Conservation (phyloP, 2,113 vertebrate species). For the Zeus faber region DNA sequence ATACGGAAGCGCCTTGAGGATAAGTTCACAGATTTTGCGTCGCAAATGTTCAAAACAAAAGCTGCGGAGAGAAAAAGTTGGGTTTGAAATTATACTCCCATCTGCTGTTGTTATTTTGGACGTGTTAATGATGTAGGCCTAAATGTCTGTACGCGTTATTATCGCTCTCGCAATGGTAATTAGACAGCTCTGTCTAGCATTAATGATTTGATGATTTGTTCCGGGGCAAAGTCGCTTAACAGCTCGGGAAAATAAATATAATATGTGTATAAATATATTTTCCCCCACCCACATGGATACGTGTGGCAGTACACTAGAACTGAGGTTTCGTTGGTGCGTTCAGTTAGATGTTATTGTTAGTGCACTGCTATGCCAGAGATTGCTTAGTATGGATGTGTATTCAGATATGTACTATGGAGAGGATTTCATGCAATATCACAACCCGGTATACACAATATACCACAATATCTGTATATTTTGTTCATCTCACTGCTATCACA, state of each 20-base stretch:
- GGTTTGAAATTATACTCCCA: conserved; percentile 52
- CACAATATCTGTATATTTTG: too few relatives aligned
- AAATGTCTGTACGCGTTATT: conserved; percentile 56
- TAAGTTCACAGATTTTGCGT: conserved; percentile 34
- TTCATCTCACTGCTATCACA: too few relatives aligned
- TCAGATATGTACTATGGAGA: too few relatives aligned
- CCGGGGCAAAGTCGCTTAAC: conserved; percentile 22
- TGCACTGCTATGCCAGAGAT: too few relatives aligned
- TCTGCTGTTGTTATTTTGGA: conserved; percentile 56
- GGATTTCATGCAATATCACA: too few relatives aligned
- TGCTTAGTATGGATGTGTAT: too few relatives aligned
- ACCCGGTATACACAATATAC: too few relatives aligned
- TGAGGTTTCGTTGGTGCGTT: not conserved
- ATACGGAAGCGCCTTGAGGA: conserved; percentile 49
- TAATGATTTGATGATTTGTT: conserved; percentile 45
- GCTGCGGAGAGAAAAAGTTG: conserved; percentile 45
- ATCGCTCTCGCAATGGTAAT: conserved; percentile 37
- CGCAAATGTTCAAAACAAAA: conserved; percentile 18
- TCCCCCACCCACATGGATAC: not conserved
- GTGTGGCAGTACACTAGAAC: not conserved
- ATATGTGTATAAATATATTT: conserved; percentile 3
- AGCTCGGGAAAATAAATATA: too few relatives aligned
- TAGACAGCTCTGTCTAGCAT: conserved; percentile 45
- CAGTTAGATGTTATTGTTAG: not conserved
- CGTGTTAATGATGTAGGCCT: conserved; percentile 48